phyloP scores from a whole-genome alignment of 1,140 invertebrate genomes.

The Platorchestia sp. region DNA sequence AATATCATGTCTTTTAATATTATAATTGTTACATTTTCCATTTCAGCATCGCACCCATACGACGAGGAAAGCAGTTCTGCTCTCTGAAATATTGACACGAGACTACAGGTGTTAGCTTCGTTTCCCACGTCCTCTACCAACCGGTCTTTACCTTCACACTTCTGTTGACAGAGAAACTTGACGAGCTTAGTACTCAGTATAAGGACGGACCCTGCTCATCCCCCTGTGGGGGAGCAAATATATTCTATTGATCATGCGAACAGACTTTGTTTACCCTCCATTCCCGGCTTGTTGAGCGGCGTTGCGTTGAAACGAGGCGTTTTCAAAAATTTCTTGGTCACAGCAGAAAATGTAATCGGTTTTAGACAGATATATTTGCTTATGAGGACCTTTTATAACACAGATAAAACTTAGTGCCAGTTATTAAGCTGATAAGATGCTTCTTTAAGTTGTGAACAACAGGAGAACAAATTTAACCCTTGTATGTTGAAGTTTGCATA shows the following conservation, averaged over 20 bases:
- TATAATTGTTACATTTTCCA: no score
- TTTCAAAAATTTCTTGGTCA: no score
- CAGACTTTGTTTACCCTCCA: background rate
- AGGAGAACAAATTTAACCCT: no score
- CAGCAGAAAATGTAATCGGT: no score
- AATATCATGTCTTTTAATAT: no score
- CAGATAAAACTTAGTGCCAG: background rate
- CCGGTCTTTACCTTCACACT: background rate
- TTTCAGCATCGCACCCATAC: no score
- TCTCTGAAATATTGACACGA: background rate
- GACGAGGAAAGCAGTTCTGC: background rate
- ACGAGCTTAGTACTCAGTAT: slow-evolving; percentile 31
- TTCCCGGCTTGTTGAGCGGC: background rate
- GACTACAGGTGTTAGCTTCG: background rate
- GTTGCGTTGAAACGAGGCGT: background rate
- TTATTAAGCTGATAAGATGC: background rate
- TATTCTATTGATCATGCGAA: slow-evolving; percentile 22
- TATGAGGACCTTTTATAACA: background rate
- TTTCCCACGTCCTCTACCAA: background rate
- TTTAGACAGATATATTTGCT: background rate
- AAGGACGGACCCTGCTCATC: background rate
- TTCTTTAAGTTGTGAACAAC: no score
- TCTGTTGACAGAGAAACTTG: background rate
- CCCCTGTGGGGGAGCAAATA: background rate
- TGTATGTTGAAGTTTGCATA: no score